Base-by-base conservation (phyloP, 2,888 invertebrate species). In the Ferdinandea cuprea region DNA sequence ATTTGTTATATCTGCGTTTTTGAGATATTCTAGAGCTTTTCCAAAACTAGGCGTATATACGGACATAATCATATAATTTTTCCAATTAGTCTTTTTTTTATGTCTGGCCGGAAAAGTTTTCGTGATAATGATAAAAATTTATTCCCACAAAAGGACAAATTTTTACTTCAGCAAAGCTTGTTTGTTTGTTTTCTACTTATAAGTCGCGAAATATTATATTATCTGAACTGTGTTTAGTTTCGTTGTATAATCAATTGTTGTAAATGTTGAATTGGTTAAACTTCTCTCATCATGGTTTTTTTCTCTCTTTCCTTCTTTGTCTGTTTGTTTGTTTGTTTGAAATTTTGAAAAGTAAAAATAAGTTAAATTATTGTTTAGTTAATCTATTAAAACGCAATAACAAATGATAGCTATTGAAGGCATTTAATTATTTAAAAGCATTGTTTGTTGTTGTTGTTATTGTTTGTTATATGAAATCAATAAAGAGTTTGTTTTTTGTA, bases 71-170 rank as follows among this genome's bases (percentile, higher is more conserved):
- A 15, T 25, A 42, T 65, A 68, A 54, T 69, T 63, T 35, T 69
- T 28, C 42, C 44, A 44, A 37, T 15, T 61, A 81, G 65, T 81
- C 71, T 77, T 77, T 54, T 74, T 28, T 74, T 77, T 52, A 52
- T 71, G 54, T 71, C 54, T 81, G 81, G 81, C 81, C 81, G 81
- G 81, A 81, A 19, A 44, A 72, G 44, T 59, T 42, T 68, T 42
- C 40, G 6, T 68, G 5, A 5, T 54, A 52, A n/a, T 17, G 15
- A 6, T 40, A 13, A 13, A 1, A 40, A 40, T 13, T 1, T 6
- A 3, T 35, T 56, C 25, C 46, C 48, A 19, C 54, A 63, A 40
- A 50, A 71, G 50, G 42, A 63, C 32, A 40, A 40, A 15, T 61
- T 30, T 40, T 54, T 28, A 46, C 46, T 54, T 28, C 8, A 48